A percentile compares a stretch with the other conserved stretches of the same genome.
phyloP scores from a whole-genome alignment of 2,113 vertebrate genomes.

The Cnemophilus loriae region DNA sequence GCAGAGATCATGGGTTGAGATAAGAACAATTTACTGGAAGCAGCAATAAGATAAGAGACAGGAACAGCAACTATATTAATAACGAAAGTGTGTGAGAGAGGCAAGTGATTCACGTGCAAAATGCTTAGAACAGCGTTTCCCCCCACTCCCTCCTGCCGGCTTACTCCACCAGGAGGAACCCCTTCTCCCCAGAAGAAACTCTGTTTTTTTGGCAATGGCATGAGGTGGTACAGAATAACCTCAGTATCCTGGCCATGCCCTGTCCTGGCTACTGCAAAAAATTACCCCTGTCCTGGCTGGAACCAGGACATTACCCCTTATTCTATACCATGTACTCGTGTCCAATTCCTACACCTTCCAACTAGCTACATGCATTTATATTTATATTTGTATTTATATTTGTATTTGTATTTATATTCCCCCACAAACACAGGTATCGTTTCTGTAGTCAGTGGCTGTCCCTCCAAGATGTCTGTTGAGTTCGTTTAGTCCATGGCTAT shows the following conservation, averaged over 20 bases:
- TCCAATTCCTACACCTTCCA: not conserved
- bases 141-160: not conserved
- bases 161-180: not conserved
- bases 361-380: not conserved
- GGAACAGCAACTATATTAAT: not conserved
- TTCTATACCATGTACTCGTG: not conserved
- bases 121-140: not conserved
- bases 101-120: not conserved
- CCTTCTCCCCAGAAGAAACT: not conserved
- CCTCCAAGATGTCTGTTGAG: not conserved
- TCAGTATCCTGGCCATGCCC: not conserved
- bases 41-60: not conserved
- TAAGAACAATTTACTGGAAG: not conserved
- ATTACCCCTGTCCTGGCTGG: not conserved
- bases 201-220: not conserved
- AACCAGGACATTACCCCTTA: not conserved
- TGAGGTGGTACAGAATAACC: not conserved
- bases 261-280: not conserved
- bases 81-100: not conserved
- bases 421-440: not conserved
- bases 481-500: not conserved
- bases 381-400: not conserved
- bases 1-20: not conserved
- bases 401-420: no score
- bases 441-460: not conserved